These are phyloP conservation scores for Acrossocheilus wenchowensis DNA, from an alignment of 2,797 vertebrate species.

Conservation along the genomic window DNA sequence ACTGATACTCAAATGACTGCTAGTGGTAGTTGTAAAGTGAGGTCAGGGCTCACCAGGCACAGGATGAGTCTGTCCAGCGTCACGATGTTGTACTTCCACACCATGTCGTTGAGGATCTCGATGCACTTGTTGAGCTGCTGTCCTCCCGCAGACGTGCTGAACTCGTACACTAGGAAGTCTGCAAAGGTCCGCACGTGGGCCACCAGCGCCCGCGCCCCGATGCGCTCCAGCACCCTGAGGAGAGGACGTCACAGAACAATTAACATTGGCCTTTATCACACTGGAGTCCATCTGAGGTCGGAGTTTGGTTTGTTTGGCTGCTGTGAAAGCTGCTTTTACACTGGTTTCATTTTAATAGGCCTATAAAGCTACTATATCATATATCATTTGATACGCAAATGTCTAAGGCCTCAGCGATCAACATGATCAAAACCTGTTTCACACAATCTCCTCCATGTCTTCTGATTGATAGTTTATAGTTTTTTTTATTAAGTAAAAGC, in stretches of 20 bases:
- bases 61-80: constrained; percentile 95
- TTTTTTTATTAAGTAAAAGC: background rate
- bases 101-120: constrained; percentile 99
- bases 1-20: too few relatives aligned
- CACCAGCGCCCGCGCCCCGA: constrained; percentile 94
- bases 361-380: background rate
- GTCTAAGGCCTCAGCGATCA: background rate
- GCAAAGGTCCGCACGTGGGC: constrained; percentile 97
- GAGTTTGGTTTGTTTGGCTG: background rate
- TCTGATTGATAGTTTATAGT: background rate
- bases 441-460: background rate
- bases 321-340: background rate
- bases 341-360: background rate
- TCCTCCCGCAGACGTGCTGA: constrained; percentile 96
- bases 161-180: constrained; percentile 98
- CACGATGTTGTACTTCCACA: constrained; percentile 99
- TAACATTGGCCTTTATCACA: background rate
- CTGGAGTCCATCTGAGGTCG: background rate
- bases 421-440: background rate
- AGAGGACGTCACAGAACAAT: too few relatives aligned
- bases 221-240: constrained; percentile 91
- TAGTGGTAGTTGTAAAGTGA: too few relatives aligned
- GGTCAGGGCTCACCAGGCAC: constrained; percentile 86
- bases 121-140: constrained; percentile 99
- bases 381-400: background rate